Percentiles rank a stretch among this genome's conserved stretches.
Evolutionary conservation across 2,113 vertebrate species (phyloP).

Genomic region (Ivindomyrus marchei): DNA sequence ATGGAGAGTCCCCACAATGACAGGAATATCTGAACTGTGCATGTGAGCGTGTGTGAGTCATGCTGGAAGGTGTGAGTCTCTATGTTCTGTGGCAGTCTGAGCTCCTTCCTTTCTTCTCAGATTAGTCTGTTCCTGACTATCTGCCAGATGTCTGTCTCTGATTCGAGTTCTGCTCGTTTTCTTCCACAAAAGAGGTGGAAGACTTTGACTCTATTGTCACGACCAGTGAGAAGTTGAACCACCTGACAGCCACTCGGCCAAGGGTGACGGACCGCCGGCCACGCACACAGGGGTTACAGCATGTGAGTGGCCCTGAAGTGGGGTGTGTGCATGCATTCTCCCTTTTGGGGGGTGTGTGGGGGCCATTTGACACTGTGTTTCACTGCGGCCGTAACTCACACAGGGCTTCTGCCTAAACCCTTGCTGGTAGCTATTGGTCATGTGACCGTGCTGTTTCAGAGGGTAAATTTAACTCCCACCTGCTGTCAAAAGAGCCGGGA

Average conservation of each 20-base stretch:
- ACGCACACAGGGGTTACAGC: slow-evolving; percentile 81
- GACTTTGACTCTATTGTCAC: slow-evolving; percentile 83
- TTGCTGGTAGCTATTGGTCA: neutral
- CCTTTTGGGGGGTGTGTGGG: neutral
- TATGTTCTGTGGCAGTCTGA: neutral
- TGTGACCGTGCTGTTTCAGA: neutral
- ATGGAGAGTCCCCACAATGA: neutral
- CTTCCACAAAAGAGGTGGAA: slow-evolving; percentile 70
- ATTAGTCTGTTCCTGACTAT: neutral
- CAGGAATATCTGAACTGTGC: neutral
- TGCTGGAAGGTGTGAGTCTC: neutral
- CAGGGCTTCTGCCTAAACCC: neutral
- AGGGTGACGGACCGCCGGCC: slow-evolving; percentile 87
- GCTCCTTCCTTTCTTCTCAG: neutral
- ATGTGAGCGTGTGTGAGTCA: neutral
- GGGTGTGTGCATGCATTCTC: neutral
- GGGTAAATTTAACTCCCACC: slow-evolving; percentile 14
- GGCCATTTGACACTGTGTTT: neutral
- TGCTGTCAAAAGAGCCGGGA: neutral
- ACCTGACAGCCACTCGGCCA: slow-evolving; percentile 85
- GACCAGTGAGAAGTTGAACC: slow-evolving; percentile 85
- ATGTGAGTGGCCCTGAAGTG: slow-evolving; percentile 65
- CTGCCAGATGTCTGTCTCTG: neutral
- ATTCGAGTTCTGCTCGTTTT: neutral
- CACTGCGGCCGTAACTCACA: neutral